Percentiles rank a stretch among this genome's conserved stretches.
These are phyloP conservation scores for Gambusia holbrooki DNA, from an alignment of 2,113 vertebrate species.

Conservation along the genomic window DNA sequence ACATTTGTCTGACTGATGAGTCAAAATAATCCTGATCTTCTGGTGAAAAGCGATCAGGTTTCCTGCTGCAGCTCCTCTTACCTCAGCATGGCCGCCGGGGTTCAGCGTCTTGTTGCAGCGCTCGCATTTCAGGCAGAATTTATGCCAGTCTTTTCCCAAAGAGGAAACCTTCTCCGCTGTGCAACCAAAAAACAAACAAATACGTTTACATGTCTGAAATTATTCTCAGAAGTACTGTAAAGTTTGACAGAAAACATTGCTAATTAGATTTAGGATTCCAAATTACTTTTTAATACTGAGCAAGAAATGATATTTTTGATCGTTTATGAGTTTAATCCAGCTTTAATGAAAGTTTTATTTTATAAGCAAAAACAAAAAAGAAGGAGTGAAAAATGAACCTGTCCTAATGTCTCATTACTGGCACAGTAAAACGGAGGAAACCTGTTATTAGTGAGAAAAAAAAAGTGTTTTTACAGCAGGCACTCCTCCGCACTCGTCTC, in stretches of 20 bases:
- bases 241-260: too few relatives aligned
- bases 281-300: background rate
- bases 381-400: background rate
- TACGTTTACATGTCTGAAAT: accelerated
- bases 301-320: background rate
- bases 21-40: background rate
- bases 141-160: conserved; percentile 95
- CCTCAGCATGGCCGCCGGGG: conserved; percentile 91
- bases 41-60: background rate
- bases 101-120: conserved; percentile 93
- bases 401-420: background rate
- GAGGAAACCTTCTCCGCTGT: conserved; percentile 90
- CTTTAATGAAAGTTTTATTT: background rate
- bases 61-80: conserved; percentile 53
- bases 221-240: background rate
- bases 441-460: background rate
- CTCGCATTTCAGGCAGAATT: conserved; percentile 95
- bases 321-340: background rate
- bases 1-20: too few relatives aligned
- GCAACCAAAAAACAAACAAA: background rate
- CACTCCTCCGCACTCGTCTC: background rate
- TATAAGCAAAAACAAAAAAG: background rate
- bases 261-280: background rate
- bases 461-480: background rate
- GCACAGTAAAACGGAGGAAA: background rate